phyloP scores from a whole-genome alignment of 2,888 invertebrate genomes.

The Calephelis perditalis region DNA sequence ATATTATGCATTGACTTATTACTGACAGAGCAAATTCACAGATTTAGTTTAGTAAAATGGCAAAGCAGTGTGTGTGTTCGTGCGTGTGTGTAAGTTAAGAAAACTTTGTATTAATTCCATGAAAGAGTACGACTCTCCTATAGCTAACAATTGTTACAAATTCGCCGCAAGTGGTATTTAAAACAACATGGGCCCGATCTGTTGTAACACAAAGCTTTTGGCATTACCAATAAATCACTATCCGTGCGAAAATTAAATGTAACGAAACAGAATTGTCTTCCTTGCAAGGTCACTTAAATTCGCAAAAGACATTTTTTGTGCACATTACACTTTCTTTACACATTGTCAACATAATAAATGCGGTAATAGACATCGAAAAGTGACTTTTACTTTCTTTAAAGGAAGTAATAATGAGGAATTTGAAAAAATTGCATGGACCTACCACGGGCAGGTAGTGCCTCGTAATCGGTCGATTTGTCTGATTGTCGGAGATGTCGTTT shows the following conservation, averaged over 20 bases:
- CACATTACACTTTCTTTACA: constrained; percentile 48
- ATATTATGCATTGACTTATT: no score
- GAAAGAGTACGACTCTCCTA: constrained; percentile 24
- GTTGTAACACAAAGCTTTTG: constrained; percentile 49
- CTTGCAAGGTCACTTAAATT: constrained; percentile 54
- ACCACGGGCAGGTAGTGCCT: constrained; percentile 70
- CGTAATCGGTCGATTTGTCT: constrained; percentile 75
- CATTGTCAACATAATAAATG: constrained; percentile 65
- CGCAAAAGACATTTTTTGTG: constrained; percentile 33
- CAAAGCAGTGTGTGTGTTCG: no score
- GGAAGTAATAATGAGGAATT: constrained; percentile 52
- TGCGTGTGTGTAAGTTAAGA: no score
- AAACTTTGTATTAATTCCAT: constrained; percentile 3
- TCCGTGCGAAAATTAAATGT: constrained; percentile 66
- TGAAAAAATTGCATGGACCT: constrained; percentile 58
- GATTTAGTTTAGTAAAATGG: no score
- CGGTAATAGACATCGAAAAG: constrained; percentile 50
- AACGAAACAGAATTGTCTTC: constrained; percentile 53
- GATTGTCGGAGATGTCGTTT: constrained; percentile 71
- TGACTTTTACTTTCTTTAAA: constrained; percentile 64
- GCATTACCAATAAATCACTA: constrained; percentile 60
- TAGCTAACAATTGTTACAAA: constrained; percentile 41
- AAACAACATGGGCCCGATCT: constrained; percentile 48
- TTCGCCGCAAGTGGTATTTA: constrained; percentile 64
- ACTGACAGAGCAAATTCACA: no score